These are phyloP conservation scores for Strix aluco DNA, from an alignment of 2,113 vertebrate species.

Conservation along the genomic window DNA sequence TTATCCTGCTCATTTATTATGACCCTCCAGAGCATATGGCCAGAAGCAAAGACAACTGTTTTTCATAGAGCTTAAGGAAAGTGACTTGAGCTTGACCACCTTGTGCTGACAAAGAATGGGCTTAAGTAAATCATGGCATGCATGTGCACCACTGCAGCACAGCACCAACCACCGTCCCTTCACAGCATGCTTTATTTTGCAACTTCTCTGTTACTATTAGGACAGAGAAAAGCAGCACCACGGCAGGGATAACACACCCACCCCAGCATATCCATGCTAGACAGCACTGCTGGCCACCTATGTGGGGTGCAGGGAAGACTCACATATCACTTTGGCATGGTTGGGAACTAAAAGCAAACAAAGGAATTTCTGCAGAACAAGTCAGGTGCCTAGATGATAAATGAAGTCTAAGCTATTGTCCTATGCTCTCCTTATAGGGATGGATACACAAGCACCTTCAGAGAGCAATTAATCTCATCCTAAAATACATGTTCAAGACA, in stretches of 20 bases:
- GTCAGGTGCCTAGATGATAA: background rate
- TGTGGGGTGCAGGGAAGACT: background rate
- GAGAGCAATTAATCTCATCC: background rate
- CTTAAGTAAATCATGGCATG: background rate
- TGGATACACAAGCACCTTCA: background rate
- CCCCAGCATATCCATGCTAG: background rate
- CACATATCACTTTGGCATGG: background rate
- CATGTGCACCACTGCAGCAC: background rate
- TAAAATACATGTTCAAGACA: background rate
- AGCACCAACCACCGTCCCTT: background rate
- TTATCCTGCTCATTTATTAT: background rate
- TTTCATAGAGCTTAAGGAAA: background rate
- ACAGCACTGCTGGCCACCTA: background rate
- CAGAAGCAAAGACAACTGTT: background rate
- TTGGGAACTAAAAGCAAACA: background rate
- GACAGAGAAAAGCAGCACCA: background rate
- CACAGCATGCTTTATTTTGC: background rate
- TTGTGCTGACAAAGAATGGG: background rate
- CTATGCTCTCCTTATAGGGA: background rate
- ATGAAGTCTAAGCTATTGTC: background rate
- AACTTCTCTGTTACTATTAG: background rate
- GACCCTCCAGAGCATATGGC: background rate
- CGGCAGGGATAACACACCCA: background rate
- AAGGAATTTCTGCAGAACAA: background rate
- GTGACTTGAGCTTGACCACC: background rate